Conservation (phyloP, 2,113 vertebrate genomes). For the Pyxicephalus adspersus region DNA sequence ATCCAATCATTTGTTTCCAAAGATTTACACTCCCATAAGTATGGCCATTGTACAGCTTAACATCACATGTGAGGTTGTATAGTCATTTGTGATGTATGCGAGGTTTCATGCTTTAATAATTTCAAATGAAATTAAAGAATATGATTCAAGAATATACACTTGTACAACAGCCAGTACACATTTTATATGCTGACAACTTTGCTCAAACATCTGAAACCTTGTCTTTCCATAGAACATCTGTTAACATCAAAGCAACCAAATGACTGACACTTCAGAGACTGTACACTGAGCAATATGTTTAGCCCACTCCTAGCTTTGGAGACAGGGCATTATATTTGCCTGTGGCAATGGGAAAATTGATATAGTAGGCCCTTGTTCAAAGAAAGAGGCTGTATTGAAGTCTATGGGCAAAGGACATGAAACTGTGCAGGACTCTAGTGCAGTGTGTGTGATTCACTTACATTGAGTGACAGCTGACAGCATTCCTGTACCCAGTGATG, state of each 20-base stretch:
- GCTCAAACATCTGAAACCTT: background rate
- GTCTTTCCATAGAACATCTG: background rate
- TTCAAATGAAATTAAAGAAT: too few relatives aligned
- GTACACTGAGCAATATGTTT: background rate
- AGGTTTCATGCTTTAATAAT: too few relatives aligned
- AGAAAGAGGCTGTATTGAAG: background rate
- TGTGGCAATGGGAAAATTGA: background rate
- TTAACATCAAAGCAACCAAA: slow-evolving; percentile 9
- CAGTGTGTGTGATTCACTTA: background rate
- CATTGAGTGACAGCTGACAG: background rate
- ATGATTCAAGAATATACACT: too few relatives aligned
- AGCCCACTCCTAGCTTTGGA: background rate
- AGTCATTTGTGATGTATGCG: too few relatives aligned
- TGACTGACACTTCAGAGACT: slow-evolving; percentile 10
- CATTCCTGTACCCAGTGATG: background rate
- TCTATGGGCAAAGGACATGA: background rate
- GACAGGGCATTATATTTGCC: background rate
- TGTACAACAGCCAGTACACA: too few relatives aligned
- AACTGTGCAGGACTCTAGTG: background rate
- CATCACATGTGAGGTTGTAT: too few relatives aligned
- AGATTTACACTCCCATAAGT: too few relatives aligned
- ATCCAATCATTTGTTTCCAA: too few relatives aligned
- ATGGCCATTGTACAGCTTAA: too few relatives aligned
- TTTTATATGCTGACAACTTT: background rate
- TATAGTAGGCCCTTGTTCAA: background rate